A percentile compares a stretch with the other conserved stretches of the same genome.
Conservation (phyloP, 2,888 invertebrate genomes). For the Orchesellides sinensis region DNA sequence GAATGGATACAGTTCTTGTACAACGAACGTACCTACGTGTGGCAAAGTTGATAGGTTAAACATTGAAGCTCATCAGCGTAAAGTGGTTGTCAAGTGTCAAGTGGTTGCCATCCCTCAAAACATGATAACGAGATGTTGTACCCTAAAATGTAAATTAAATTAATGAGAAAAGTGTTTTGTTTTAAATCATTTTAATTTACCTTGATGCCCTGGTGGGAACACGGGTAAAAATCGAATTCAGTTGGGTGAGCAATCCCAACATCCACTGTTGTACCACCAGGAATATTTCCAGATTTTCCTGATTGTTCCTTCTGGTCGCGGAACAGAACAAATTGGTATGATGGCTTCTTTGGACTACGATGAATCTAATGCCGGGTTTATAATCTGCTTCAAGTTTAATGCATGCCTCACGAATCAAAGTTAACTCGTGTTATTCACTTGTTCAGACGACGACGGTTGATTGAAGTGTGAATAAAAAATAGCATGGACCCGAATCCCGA, state of each 20-base stretch:
- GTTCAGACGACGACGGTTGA: no score
- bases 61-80: slow-evolving; percentile 99
- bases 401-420: slow-evolving; percentile 98
- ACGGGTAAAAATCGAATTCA: slow-evolving; percentile 99
- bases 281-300: slow-evolving; percentile 99
- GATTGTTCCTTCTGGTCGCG: slow-evolving; percentile 99
- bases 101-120: slow-evolving; percentile 99
- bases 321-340: slow-evolving; percentile 98
- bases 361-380: slow-evolving; percentile 98
- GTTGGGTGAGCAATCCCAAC: slow-evolving; percentile 99
- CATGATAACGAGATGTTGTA: slow-evolving; percentile 99
- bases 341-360: slow-evolving; percentile 99
- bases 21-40: slow-evolving; percentile 99
- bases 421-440: slow-evolving; percentile 98
- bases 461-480: no score
- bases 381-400: slow-evolving; percentile 98
- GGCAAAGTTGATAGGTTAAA: slow-evolving; percentile 99
- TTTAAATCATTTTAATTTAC: no score
- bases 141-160: slow-evolving; percentile 84
- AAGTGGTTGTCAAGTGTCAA: no score
- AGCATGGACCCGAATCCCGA: no score
- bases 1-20: slow-evolving; percentile 99
- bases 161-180: no score
- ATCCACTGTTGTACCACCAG: slow-evolving; percentile 99
- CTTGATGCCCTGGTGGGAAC: slow-evolving; percentile 98